Evolutionary conservation across 2,888 invertebrate species (phyloP), one percentile per base, ranked within the genome.

Genomic region (Lordiphosa fenestrarum): DNA sequence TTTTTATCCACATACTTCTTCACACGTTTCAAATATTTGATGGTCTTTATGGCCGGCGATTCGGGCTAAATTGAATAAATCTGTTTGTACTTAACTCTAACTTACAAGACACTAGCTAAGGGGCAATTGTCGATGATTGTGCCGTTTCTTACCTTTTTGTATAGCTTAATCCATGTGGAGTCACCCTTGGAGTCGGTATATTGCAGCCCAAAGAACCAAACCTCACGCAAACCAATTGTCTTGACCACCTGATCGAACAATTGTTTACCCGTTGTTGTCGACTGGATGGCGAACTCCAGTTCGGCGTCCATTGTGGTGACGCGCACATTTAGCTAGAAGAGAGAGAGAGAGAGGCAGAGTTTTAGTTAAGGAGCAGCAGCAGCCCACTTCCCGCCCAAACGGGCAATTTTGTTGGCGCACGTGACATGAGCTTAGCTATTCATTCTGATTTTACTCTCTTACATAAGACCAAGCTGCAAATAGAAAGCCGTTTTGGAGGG

Each of bases 231-330:
- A 73, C 99, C 99, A 89, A 99, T 98, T 83, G 99, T 99, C 92
- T 99, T 99, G 85, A 99, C 99, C 86, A 99, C 99, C 92, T 99
- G 99, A 91, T 99, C 99, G 91, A 99, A 99, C 69, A 99, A 94
- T 91, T 99, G 99, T 91, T 99, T 99, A 89, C 99, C 99, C 83
- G 99, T 98, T 86, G 99, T 99, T 89, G 96, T 98, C 90, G 96
- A 96, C 94, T 99, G 99, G 94, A 99, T 99, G 91, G 98, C 98
- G 93, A 99, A 99, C 94, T 99, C 99, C 94, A 99, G 93, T 93
- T 99, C 99, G 91, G 99, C 99, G 93, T 99, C 99, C 98, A 99
- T 99, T 90, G 99, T 99, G 91, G 98, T 98, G 92, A 99, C 99
- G 91, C 99, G 96, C 90, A 99, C 99, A 93, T 99, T 99, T 93